Conservation (phyloP, 2,113 vertebrate genomes). For the Campylomormyrus numenius region DNA sequence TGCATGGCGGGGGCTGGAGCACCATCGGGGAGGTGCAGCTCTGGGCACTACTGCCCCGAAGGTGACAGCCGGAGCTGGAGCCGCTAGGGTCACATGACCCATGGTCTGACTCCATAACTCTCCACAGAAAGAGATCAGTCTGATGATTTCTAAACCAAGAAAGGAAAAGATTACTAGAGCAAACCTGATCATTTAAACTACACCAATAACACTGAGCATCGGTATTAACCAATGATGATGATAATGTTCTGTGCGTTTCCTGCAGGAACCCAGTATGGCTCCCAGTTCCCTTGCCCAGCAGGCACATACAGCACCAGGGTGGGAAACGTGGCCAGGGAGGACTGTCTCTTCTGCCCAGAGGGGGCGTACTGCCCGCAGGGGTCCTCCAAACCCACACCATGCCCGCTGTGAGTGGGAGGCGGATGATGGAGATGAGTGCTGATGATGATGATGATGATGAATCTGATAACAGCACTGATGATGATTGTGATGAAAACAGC, state of each 20-base stretch:
- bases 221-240: background rate
- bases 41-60: slow-evolving; percentile 75
- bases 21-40: slow-evolving; percentile 69
- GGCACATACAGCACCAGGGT: slow-evolving; percentile 69
- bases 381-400: slow-evolving; percentile 71
- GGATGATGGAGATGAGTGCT: background rate
- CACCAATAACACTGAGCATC: background rate
- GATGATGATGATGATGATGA: background rate
- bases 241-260: slow-evolving; percentile 19
- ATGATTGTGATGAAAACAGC: background rate
- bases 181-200: background rate
- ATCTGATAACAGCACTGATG: background rate
- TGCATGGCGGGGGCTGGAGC: slow-evolving; percentile 61
- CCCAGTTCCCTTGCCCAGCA: slow-evolving; percentile 72
- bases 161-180: background rate
- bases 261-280: slow-evolving; percentile 61
- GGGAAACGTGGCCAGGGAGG: slow-evolving; percentile 57
- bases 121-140: background rate
- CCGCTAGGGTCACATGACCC: background rate
- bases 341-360: slow-evolving; percentile 69
- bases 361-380: slow-evolving; percentile 72
- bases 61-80: slow-evolving; percentile 42
- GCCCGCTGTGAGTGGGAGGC: slow-evolving; percentile 64
- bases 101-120: background rate
- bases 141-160: background rate